Evolutionary conservation across 2,888 invertebrate genomes (phyloP).

Genomic region (Tetrapedia diversipes): DNA sequence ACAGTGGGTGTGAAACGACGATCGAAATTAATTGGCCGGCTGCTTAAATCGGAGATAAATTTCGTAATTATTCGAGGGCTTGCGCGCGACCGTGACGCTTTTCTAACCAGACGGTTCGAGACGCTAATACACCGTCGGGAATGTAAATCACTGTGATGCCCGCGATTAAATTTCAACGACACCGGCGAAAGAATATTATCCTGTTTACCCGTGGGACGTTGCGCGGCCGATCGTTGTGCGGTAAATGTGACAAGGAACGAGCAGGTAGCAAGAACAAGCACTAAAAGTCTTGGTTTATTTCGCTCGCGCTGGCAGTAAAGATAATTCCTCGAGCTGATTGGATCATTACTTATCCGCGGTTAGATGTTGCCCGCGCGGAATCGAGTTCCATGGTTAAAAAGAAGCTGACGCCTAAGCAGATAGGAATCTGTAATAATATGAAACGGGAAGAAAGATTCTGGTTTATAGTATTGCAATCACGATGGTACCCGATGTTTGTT

Average conservation of each 20-base stretch:
- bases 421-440: conserved; percentile 17
- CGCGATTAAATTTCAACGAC: conserved; percentile 41
- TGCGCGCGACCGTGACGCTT: background rate
- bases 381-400: conserved; percentile 38
- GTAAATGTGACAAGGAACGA: conserved; percentile 54
- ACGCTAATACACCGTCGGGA: conserved; percentile 16
- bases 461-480: background rate
- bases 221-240: conserved; percentile 34
- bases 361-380: conserved; percentile 56
- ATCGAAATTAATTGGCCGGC: too few species aligned
- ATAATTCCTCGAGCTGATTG: conserved; percentile 66
- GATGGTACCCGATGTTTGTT: too few species aligned
- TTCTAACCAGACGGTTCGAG: background rate
- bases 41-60: too few species aligned
- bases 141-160: conserved; percentile 37
- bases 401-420: conserved; percentile 13
- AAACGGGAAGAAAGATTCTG: background rate
- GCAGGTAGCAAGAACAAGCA: conserved; percentile 49
- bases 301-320: conserved; percentile 38
- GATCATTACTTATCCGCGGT: conserved; percentile 69
- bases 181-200: conserved; percentile 42
- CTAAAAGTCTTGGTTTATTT: conserved; percentile 43
- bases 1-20: too few species aligned
- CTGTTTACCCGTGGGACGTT: conserved; percentile 34
- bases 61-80: conserved; percentile 2